Evolutionary conservation across 2,888 invertebrate species (phyloP).

Genomic region (Aspidiotus rigidus): DNA sequence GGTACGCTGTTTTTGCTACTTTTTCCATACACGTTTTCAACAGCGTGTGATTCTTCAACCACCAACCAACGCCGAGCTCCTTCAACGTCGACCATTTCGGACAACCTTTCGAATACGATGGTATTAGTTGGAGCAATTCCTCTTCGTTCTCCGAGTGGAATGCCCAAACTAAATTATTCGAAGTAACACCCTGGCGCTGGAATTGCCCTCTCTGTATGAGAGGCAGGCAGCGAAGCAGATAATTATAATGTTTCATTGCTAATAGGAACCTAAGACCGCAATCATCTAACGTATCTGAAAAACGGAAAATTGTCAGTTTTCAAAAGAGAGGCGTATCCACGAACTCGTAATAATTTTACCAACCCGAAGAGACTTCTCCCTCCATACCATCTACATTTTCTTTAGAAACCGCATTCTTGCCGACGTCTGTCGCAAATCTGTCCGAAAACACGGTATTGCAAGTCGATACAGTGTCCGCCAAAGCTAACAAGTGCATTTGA

Average conservation of each 20-base stretch:
- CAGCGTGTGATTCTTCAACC: slow-evolving; percentile 77
- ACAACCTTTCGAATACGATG: slow-evolving; percentile 74
- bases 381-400: slow-evolving; percentile 47
- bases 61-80: slow-evolving; percentile 92
- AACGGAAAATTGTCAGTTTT: background rate
- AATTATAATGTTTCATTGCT: slow-evolving; percentile 96
- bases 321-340: background rate
- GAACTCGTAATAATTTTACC: background rate
- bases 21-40: slow-evolving; percentile 80
- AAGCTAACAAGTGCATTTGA: slow-evolving; percentile 97
- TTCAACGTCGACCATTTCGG: slow-evolving; percentile 83
- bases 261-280: slow-evolving; percentile 92
- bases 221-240: slow-evolving; percentile 85
- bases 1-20: slow-evolving; percentile 84
- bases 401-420: slow-evolving; percentile 57
- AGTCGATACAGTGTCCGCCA: slow-evolving; percentile 95
- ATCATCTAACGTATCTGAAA: slow-evolving; percentile 77
- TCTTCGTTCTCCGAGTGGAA: slow-evolving; percentile 98
- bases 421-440: slow-evolving; percentile 60
- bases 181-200: slow-evolving; percentile 76
- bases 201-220: slow-evolving; percentile 75
- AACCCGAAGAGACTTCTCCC: slow-evolving; percentile 36
- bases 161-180: slow-evolving; percentile 94
- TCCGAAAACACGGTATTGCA: slow-evolving; percentile 83
- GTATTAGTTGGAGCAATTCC: slow-evolving; percentile 80